Evolutionary conservation across 2,888 invertebrate species (phyloP).

Genomic region (Salpingus planirostris): DNA sequence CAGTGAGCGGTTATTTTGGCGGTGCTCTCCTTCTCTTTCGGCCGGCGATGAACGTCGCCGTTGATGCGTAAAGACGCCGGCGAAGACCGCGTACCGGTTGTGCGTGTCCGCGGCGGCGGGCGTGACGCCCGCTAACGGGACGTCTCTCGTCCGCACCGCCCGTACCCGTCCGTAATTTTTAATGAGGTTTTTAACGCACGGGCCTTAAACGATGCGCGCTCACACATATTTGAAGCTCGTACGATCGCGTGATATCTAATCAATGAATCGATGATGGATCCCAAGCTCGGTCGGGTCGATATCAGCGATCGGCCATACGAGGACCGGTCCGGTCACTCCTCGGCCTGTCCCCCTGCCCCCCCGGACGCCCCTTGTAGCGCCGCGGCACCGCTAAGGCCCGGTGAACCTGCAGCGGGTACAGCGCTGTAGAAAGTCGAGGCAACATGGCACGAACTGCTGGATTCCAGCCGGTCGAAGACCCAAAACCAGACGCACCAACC

Average conservation of each 20-base stretch:
- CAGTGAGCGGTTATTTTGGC: too few relatives aligned
- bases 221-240: conserved; percentile 33
- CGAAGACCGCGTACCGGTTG: too few relatives aligned
- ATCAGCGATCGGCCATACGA: conserved; percentile 30
- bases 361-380: conserved; percentile 17
- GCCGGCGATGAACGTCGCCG: background rate
- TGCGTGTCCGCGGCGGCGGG: too few relatives aligned
- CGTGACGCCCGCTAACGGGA: too few relatives aligned
- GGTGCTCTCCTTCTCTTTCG: too few relatives aligned
- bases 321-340: conserved; percentile 35
- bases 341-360: conserved; percentile 18
- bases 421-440: conserved; percentile 12
- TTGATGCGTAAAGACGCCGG: background rate
- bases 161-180: too few relatives aligned
- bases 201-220: conserved; percentile 28
- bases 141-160: too few relatives aligned
- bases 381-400: conserved; percentile 11
- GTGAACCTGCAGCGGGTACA: conserved; percentile 22
- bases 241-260: conserved; percentile 40
- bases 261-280: conserved; percentile 41
- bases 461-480: too few relatives aligned
- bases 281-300: conserved; percentile 31
- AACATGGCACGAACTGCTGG: background rate
- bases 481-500: too few relatives aligned
- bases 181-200: conserved; percentile 32